phyloP scores from a whole-genome alignment of 2,888 invertebrate genomes.

The Trichogramma dendrolimi region DNA sequence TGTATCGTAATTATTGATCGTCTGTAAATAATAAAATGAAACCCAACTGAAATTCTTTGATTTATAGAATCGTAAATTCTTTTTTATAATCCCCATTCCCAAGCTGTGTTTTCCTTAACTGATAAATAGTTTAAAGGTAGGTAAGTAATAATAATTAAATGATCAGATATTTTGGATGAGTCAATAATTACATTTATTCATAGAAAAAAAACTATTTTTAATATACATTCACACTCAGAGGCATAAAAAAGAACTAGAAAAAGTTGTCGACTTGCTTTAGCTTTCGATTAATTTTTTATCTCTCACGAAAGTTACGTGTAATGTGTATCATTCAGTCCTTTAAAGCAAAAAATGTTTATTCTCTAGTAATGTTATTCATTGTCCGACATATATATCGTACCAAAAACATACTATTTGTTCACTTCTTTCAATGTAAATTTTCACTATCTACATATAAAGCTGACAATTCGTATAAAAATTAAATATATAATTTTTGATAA shows the following conservation, averaged over 20 bases:
- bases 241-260: slow-evolving; percentile 37
- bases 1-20: slow-evolving; percentile 17
- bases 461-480: no score
- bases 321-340: slow-evolving; percentile 33
- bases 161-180: slow-evolving; percentile 19
- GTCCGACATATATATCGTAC: no score
- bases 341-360: slow-evolving; percentile 32
- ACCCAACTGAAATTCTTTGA: background rate
- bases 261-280: slow-evolving; percentile 28
- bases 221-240: slow-evolving; percentile 38
- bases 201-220: slow-evolving; percentile 38
- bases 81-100: no score
- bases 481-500: no score
- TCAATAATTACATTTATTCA: slow-evolving; percentile 44
- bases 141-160: slow-evolving; percentile 21
- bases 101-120: background rate
- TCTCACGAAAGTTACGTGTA: slow-evolving; percentile 31
- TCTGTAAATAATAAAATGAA: slow-evolving; percentile 27
- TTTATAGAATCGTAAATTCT: background rate
- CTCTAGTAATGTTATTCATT: background rate
- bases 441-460: no score
- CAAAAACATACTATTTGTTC: no score
- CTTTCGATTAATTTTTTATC: slow-evolving; percentile 21
- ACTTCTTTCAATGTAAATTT: no score
- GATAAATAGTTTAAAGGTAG: background rate